A percentile compares a stretch with the other conserved stretches of the same genome.
These are phyloP conservation scores for Aphidoletes aphidimyza DNA, from an alignment of 2,888 invertebrate genomes.

Conservation along the genomic window DNA sequence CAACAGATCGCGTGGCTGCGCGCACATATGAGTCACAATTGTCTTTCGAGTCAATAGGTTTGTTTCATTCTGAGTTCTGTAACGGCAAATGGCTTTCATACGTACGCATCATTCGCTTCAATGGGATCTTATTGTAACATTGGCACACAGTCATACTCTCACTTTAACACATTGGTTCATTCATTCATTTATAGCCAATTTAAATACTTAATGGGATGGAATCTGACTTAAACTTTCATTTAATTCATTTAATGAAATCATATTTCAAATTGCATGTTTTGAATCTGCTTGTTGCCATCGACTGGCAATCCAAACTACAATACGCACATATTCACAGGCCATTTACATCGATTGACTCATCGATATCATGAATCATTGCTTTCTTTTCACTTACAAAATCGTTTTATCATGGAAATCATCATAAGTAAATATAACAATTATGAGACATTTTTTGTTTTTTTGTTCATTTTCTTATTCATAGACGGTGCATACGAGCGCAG, in stretches of 20 bases:
- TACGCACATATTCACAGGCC: too few species aligned
- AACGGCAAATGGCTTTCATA: not conserved
- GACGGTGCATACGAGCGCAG: slow-evolving; percentile 89
- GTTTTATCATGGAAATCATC: too few species aligned
- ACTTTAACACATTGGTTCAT: too few species aligned
- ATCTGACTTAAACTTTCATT: too few species aligned
- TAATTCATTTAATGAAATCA: too few species aligned
- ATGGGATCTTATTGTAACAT: too few species aligned
- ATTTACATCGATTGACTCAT: not conserved
- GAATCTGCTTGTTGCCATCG: too few species aligned
- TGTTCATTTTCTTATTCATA: slow-evolving; percentile 58
- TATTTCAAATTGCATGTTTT: not conserved
- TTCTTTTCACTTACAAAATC: not conserved
- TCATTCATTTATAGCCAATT: too few species aligned
- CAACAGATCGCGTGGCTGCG: not conserved
- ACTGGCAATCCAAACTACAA: too few species aligned
- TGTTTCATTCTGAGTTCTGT: not conserved
- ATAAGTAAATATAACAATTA: not conserved
- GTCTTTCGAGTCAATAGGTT: slow-evolving; percentile 18
- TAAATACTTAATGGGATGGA: too few species aligned
- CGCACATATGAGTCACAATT: not conserved
- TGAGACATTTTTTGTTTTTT: not conserved
- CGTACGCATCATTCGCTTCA: not conserved
- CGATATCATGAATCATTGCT: not conserved
- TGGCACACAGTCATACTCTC: too few species aligned